Evolutionary conservation across 2,113 vertebrate genomes (phyloP).

Genomic region (Crotalus viridis): DNA sequence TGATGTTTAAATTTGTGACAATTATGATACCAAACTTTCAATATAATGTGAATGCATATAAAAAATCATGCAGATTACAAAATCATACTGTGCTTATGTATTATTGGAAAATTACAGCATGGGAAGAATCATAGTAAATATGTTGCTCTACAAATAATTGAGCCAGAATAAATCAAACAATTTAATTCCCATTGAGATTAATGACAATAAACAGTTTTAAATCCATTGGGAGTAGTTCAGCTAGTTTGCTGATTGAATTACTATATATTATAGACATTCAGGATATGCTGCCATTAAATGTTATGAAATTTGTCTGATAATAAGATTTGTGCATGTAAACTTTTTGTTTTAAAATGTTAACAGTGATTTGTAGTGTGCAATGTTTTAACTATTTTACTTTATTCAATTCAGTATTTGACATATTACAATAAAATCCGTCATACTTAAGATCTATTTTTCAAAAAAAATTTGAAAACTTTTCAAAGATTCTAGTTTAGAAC

Average conservation of each 20-base stretch:
- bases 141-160: not conserved
- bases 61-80: conserved; percentile 54
- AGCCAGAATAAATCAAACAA: not conserved
- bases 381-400: conserved; percentile 37
- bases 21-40: conserved; percentile 39
- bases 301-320: conserved; percentile 27
- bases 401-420: conserved; percentile 43
- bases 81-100: conserved; percentile 38
- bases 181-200: conserved; percentile 28
- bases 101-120: conserved; percentile 30
- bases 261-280: not conserved
- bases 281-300: conserved; percentile 13
- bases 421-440: conserved; percentile 47
- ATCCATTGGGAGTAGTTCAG: not conserved
- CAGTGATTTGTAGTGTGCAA: conserved; percentile 39
- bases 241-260: not conserved
- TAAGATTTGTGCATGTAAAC: conserved; percentile 48
- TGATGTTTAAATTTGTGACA: conserved; percentile 48
- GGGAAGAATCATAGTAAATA: conserved; percentile 34
- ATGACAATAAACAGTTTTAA: conserved; percentile 11
- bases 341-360: conserved; percentile 53
- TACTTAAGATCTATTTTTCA: conserved; percentile 35
- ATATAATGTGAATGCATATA: conserved; percentile 45
- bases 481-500: conserved; percentile 6
- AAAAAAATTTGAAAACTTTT: conserved; percentile 48